These are phyloP conservation scores for Frieseomelitta varia DNA, from an alignment of 1,140 invertebrate genomes.

Conservation along the genomic window DNA sequence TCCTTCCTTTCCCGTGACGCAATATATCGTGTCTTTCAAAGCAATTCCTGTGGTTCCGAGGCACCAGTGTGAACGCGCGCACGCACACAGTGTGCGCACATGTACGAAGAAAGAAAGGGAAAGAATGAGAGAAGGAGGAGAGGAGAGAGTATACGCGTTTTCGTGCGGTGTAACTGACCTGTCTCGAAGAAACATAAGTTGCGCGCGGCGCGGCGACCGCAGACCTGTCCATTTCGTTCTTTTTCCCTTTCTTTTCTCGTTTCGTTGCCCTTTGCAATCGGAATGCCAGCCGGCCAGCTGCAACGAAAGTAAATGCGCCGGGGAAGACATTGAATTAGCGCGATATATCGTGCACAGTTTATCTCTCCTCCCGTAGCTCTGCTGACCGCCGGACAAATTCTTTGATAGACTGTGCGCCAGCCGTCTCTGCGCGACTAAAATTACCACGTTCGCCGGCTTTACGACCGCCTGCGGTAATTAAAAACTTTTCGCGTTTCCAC, in stretches of 20 bases:
- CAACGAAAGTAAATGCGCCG: slow-evolving; percentile 43
- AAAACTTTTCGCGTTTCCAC: not conserved
- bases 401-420: slow-evolving; percentile 36
- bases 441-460: not conserved
- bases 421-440: not conserved
- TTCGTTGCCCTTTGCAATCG: slow-evolving; percentile 44
- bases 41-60: slow-evolving; percentile 69
- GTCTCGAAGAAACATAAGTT: slow-evolving; percentile 66
- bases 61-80: slow-evolving; percentile 55
- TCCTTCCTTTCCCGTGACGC: slow-evolving; percentile 55
- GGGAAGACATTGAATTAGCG: slow-evolving; percentile 49
- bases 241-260: slow-evolving; percentile 38
- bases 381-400: slow-evolving; percentile 39
- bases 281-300: slow-evolving; percentile 49
- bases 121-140: not conserved
- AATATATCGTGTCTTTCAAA: slow-evolving; percentile 54
- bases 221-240: slow-evolving; percentile 59
- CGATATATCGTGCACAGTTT: slow-evolving; percentile 48
- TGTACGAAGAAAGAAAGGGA: no score
- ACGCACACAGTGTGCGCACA: not conserved
- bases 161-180: slow-evolving; percentile 74
- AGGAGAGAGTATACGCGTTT: slow-evolving; percentile 59
- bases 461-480: not conserved
- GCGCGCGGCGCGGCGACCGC: slow-evolving; percentile 57
- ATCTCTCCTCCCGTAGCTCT: slow-evolving; percentile 21